These are phyloP conservation scores for Trogon melanurus DNA, from an alignment of 2,113 vertebrate genomes.

Conservation along the genomic window DNA sequence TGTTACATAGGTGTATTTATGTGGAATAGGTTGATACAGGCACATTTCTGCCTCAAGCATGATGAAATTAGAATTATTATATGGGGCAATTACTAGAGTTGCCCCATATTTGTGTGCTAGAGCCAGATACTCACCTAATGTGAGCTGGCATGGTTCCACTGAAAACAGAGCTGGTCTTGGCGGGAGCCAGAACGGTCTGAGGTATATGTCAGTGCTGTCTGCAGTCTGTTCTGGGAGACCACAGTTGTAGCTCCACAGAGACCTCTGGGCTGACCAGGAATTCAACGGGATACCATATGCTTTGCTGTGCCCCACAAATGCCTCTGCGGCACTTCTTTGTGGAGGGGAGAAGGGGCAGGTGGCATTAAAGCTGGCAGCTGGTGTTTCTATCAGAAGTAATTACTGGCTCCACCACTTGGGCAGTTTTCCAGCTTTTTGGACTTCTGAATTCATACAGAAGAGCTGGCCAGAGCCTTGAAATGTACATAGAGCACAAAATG, in stretches of 20 bases:
- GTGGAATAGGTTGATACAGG: not conserved
- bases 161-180: conserved; percentile 9
- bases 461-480: not conserved
- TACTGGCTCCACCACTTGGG: not conserved
- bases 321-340: not conserved
- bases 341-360: conserved; percentile 13
- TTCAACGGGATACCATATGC: not conserved
- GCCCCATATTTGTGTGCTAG: not conserved
- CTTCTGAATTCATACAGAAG: not conserved
- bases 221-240: not conserved
- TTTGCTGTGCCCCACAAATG: not conserved
- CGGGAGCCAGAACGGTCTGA: not conserved
- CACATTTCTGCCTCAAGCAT: not conserved
- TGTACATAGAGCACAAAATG: not conserved
- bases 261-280: not conserved
- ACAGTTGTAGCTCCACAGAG: not conserved
- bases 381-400: conserved; percentile 38
- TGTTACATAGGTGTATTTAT: not conserved
- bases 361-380: conserved; percentile 34
- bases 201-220: not conserved
- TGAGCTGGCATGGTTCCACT: not conserved
- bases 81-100: conserved; percentile 3
- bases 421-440: conserved; percentile 9
- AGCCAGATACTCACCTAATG: conserved; percentile 12
- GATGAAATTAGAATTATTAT: conserved; percentile 20